Base-by-base conservation (phyloP, 30 jellyfish, hydroid and myxozoan genomes). In the Cassiopea xamachana region DNA sequence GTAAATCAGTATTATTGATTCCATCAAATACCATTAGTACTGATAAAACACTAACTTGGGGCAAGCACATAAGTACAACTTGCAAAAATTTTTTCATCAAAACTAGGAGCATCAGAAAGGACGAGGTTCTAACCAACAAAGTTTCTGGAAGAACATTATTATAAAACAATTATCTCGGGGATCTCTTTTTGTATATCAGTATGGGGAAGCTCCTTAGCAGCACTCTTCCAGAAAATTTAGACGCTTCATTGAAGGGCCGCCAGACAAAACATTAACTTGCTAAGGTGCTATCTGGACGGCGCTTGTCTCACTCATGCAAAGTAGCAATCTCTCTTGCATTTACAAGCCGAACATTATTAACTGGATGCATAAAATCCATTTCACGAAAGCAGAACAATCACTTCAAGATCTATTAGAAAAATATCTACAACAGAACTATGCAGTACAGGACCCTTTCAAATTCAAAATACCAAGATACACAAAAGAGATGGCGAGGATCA, bases 281-380 rank as follows among this genome's bases (percentile, higher is more conserved):
- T 47, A 55, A 43, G 73, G 73, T 45, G 73, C 86, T 46, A 77
- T 51, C 89, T 80, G 46, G 87, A 77, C 48, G 87, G 59, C 44
- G 79, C 43, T 58, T 50, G 61, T 80, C 79, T 60, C 80, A 61
- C 89, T 39, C 89, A 51, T 80, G 78, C 79, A 80, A 80, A 80
- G 79, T 80, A 60, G 89, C 89, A 80, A 80, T 80, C 89, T 80
- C 89, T 60, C 79, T 80, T 80, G 78, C 89, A 80, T 80, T 61
- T 80, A 80, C 89, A 80, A 80, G 89, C 89, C 61, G 59, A 80
- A 60, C 48, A 81, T 81, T 67, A 81, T 16, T 60, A 79, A 81
- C 61, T 60, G 90, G 90, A 81, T 81, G 90, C 81, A 81, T 81
- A 82, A 78, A 14, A 78, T 78, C 46, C 39, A 78, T 61, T 79